Conservation (phyloP, 2,888 invertebrate species). For the Pammene fasciana region DNA sequence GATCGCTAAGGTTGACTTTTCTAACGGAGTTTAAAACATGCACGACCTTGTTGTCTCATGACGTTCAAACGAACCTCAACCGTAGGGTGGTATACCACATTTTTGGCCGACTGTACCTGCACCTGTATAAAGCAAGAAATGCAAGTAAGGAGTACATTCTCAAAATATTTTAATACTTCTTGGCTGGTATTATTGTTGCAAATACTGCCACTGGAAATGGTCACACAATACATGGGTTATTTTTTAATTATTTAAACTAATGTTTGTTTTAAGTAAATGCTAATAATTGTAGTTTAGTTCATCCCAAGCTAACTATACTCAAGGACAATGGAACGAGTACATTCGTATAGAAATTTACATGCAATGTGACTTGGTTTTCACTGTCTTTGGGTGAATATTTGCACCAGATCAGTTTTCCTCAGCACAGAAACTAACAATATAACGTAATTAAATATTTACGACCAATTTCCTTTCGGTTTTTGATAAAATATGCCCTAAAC, state of each 20-base stretch:
- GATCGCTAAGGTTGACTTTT: too few relatives aligned
- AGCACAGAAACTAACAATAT: conserved; percentile 7
- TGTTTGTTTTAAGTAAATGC: not conserved
- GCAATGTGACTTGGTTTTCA: too few relatives aligned
- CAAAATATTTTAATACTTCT: not conserved
- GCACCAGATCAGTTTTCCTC: not conserved
- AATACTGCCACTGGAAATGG: not conserved
- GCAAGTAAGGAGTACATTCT: not conserved
- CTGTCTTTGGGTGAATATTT: not conserved
- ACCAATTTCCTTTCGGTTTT: not conserved
- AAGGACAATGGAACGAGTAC: too few relatives aligned
- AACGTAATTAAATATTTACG: not conserved
- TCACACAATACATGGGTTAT: not conserved
- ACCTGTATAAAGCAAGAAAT: too few relatives aligned
- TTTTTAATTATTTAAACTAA: too few relatives aligned
- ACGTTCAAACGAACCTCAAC: too few relatives aligned
- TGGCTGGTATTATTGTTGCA: not conserved
- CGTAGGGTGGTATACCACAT: too few relatives aligned
- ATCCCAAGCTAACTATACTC: not conserved
- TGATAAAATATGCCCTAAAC: too few relatives aligned
- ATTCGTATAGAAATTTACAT: too few relatives aligned
- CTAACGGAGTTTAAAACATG: too few relatives aligned
- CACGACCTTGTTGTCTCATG: too few relatives aligned
- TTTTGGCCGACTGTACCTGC: too few relatives aligned
- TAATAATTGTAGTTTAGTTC: conserved; percentile 6